Evolutionary conservation across 2,888 invertebrate species (phyloP).

Genomic region (Agapostemon virescens): DNA sequence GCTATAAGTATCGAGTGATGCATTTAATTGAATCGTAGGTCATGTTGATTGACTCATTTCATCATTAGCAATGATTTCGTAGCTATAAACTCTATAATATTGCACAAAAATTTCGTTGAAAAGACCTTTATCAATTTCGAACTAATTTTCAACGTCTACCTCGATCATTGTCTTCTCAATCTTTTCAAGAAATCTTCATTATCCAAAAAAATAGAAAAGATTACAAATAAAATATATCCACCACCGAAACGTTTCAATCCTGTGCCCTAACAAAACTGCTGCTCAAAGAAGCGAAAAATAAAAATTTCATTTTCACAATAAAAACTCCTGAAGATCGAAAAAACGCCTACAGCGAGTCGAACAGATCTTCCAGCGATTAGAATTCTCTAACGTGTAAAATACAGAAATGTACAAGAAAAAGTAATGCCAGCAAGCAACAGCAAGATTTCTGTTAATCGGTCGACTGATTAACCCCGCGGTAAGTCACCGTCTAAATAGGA

Average conservation of each 20-base stretch:
- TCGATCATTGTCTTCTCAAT: too few relatives aligned
- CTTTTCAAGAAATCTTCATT: too few relatives aligned
- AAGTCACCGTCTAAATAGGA: neutral
- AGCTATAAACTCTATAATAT: too few relatives aligned
- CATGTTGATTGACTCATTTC: neutral
- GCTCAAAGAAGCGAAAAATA: neutral
- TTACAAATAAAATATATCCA: neutral
- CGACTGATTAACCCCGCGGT: neutral
- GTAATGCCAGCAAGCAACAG: neutral
- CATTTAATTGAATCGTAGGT: neutral
- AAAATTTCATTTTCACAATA: neutral
- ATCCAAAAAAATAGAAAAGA: too few relatives aligned
- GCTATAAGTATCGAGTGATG: neutral
- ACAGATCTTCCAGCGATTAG: neutral
- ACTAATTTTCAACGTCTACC: too few relatives aligned
- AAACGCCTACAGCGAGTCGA: neutral
- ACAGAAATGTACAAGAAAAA: neutral
- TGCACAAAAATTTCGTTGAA: too few relatives aligned
- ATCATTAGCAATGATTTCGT: neutral
- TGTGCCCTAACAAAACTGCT: neutral
- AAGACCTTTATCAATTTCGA: too few relatives aligned
- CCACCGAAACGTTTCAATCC: neutral
- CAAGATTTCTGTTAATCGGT: neutral
- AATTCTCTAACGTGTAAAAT: neutral
- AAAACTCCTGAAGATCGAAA: neutral